A percentile compares a stretch with the other conserved stretches of the same genome.
Evolutionary conservation across 2,888 invertebrate species (phyloP).

Genomic region (Sycophila texana): DNA sequence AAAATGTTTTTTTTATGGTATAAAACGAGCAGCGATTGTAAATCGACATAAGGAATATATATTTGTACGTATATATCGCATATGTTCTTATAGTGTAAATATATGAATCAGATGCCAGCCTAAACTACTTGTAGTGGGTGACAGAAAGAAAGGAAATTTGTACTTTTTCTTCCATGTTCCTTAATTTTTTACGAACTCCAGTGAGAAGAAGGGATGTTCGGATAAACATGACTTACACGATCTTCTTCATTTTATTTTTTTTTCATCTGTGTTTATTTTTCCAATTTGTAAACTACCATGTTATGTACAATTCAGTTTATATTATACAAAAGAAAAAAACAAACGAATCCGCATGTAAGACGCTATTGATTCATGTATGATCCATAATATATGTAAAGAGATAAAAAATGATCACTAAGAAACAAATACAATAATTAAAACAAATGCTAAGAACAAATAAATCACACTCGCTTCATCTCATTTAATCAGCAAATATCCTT

Average conservation of each 20-base stretch:
- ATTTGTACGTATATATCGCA: slow-evolving; percentile 2
- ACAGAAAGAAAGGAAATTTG: not conserved
- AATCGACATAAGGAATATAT: not conserved
- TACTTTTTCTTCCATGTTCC: slow-evolving; percentile 27
- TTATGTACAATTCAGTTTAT: slow-evolving; percentile 44
- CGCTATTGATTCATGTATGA: slow-evolving; percentile 30
- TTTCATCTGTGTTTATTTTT: slow-evolving; percentile 47
- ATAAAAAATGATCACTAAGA: slow-evolving; percentile 33
- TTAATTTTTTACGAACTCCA: slow-evolving; percentile 22
- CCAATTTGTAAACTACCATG: slow-evolving; percentile 32
- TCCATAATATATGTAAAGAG: slow-evolving; percentile 42
- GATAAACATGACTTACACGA: not conserved
- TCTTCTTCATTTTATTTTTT: not conserved
- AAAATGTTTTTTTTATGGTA: not conserved
- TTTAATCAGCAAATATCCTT: slow-evolving; percentile 30
- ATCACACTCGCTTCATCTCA: slow-evolving; percentile 37
- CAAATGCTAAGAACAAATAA: slow-evolving; percentile 31
- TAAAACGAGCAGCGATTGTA: not conserved
- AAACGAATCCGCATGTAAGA: slow-evolving; percentile 26
- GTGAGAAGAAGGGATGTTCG: slow-evolving; percentile 7
- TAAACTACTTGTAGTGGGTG: slow-evolving; percentile 1
- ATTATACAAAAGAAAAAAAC: slow-evolving; percentile 32
- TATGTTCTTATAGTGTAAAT: slow-evolving; percentile 42
- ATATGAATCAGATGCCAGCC: slow-evolving; percentile 16
- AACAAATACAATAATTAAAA: slow-evolving; percentile 40